Percentiles rank a stretch among this genome's conserved stretches.
Conservation (phyloP, 2,797 vertebrate genomes). For the Pygocentrus nattereri region DNA sequence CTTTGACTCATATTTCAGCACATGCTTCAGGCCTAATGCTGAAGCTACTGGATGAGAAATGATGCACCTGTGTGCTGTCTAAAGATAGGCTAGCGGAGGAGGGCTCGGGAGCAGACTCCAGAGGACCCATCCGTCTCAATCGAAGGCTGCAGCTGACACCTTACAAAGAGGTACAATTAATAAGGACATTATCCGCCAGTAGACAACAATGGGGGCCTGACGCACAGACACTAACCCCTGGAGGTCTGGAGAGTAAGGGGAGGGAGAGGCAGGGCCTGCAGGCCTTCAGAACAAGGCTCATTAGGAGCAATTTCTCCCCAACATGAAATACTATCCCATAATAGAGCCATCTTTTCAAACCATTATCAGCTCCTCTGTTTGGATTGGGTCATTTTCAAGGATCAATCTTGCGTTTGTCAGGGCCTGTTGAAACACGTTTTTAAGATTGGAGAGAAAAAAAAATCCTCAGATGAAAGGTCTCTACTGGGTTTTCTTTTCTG, state of each 20-base stretch:
- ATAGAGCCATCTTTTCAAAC: slow-evolving; percentile 68
- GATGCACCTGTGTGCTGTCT: slow-evolving; percentile 75
- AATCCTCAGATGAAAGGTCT: slow-evolving; percentile 43
- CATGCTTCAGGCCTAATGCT: slow-evolving; percentile 50
- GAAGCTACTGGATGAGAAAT: slow-evolving; percentile 67
- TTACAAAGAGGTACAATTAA: slow-evolving; percentile 87
- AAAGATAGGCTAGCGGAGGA: slow-evolving; percentile 74
- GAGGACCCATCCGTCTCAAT: slow-evolving; percentile 86
- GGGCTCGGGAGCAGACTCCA: slow-evolving; percentile 79
- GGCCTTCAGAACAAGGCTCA: slow-evolving; percentile 79
- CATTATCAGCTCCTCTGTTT: slow-evolving; percentile 65
- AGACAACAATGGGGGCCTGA: slow-evolving; percentile 82
- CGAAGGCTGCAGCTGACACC: slow-evolving; percentile 81
- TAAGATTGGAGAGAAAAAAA: slow-evolving; percentile 39
- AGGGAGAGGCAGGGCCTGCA: slow-evolving; percentile 66
- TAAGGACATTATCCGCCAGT: slow-evolving; percentile 83
- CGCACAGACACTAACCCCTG: slow-evolving; percentile 84
- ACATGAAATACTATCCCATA: slow-evolving; percentile 78
- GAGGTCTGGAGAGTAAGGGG: slow-evolving; percentile 75
- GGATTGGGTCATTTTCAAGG: slow-evolving; percentile 62
- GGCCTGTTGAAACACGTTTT: slow-evolving; percentile 49
- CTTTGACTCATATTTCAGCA: slow-evolving; percentile 50
- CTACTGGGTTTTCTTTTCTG: slow-evolving; percentile 8
- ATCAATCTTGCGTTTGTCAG: slow-evolving; percentile 58
- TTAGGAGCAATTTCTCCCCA: slow-evolving; percentile 79